Conservation (phyloP, 2,113 vertebrate species). For the Corapipo altera region DNA sequence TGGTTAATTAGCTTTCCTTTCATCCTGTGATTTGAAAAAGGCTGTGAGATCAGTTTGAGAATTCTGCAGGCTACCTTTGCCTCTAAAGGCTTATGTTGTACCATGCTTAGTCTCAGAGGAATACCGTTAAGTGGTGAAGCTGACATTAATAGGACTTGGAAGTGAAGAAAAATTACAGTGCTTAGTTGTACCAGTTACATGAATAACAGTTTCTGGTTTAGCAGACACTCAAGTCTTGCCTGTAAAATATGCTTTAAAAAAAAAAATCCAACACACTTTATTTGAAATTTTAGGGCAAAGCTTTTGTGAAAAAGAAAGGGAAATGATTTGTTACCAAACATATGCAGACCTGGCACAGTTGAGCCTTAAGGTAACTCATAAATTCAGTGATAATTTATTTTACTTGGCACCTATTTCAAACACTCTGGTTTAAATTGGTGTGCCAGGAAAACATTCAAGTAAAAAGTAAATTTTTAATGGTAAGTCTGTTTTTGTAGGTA, state of each 20-base stretch:
- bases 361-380: slow-evolving; percentile 54
- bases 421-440: slow-evolving; percentile 40
- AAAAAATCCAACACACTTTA: not conserved
- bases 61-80: not conserved
- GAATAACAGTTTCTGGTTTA: not conserved
- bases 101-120: not conserved
- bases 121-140: not conserved
- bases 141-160: not conserved
- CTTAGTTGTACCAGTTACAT: not conserved
- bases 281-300: not conserved
- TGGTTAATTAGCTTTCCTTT: not conserved
- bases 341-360: slow-evolving; percentile 21
- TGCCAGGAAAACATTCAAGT: slow-evolving; percentile 54
- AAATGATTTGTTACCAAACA: not conserved
- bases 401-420: slow-evolving; percentile 71
- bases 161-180: not conserved
- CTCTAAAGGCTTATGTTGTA: not conserved
- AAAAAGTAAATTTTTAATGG: slow-evolving; percentile 39
- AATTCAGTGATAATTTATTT: slow-evolving; percentile 77
- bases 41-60: not conserved
- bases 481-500: slow-evolving; percentile 48
- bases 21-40: not conserved
- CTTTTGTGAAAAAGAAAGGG: not conserved
- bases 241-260: not conserved
- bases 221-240: not conserved